Conservation (phyloP, 2,888 invertebrate species). For the Agrochola lota region DNA sequence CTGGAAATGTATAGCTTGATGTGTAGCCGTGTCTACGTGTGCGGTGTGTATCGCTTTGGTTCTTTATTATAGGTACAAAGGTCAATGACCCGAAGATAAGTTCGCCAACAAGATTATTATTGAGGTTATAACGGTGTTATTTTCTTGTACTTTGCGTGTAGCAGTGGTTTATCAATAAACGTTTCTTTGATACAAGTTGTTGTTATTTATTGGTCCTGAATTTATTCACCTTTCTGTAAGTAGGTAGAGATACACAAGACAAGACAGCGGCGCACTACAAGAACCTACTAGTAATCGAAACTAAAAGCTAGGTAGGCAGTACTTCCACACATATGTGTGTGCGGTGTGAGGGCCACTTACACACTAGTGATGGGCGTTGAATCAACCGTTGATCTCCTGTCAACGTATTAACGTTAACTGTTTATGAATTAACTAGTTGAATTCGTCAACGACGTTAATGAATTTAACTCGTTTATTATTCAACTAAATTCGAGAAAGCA, state of each 20-base stretch:
- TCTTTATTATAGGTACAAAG: constrained; percentile 49
- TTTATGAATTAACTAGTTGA: no score
- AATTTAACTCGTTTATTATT: no score
- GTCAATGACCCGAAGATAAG: constrained; percentile 49
- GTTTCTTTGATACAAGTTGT: constrained; percentile 20
- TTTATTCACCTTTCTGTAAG: background rate
- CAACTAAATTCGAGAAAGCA: no score
- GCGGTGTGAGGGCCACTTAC: no score
- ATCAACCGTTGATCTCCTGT: no score
- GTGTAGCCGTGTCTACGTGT: no score
- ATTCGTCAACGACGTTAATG: no score
- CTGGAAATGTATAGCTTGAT: no score
- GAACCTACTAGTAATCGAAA: background rate
- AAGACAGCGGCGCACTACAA: background rate
- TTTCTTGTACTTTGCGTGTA: constrained; percentile 34
- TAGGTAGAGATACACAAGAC: background rate
- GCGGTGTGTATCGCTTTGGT: constrained; percentile 33
- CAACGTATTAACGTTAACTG: no score
- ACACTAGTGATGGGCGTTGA: no score
- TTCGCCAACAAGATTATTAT: constrained; percentile 22
- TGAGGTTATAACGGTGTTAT: constrained; percentile 37
- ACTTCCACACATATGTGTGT: no score
- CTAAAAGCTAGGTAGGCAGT: background rate
- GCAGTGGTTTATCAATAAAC: constrained; percentile 48
- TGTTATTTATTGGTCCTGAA: constrained; percentile 34